Conservation (phyloP, 2,113 vertebrate genomes). For the Melanocharis versteri region DNA sequence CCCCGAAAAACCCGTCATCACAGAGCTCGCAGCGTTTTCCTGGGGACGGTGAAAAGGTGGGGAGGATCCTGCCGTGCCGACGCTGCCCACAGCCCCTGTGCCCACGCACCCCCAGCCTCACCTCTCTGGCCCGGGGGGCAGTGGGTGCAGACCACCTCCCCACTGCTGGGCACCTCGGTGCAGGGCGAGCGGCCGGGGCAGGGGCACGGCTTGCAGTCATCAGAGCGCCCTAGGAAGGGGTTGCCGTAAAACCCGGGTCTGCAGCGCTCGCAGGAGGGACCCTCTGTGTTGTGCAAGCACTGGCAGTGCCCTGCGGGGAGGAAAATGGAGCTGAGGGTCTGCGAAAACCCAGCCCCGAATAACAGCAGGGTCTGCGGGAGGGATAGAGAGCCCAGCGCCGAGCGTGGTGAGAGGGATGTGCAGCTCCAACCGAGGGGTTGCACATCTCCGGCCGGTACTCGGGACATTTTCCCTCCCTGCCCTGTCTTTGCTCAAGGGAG, state of each 20-base stretch:
- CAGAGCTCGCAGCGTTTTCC: slow-evolving; percentile 88
- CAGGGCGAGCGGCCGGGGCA: slow-evolving; percentile 83
- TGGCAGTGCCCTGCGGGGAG: slow-evolving; percentile 78
- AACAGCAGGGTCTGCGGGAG: rapidly evolving
- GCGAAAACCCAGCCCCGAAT: not conserved
- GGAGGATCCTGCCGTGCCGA: rapidly evolving
- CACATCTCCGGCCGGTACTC: not conserved
- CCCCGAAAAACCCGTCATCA: slow-evolving; percentile 88
- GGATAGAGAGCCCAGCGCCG: not conserved
- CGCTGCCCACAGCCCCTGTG: rapidly evolving
- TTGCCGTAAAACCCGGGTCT: slow-evolving; percentile 85
- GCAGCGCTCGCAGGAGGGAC: slow-evolving; percentile 85
- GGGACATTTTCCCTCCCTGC: not conserved
- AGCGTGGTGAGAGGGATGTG: rapidly evolving
- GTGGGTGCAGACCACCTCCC: slow-evolving; percentile 88
- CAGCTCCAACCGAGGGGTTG: not conserved
- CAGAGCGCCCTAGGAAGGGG: slow-evolving; percentile 71
- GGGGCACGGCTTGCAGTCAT: slow-evolving; percentile 86
- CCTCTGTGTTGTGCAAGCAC: slow-evolving; percentile 85
- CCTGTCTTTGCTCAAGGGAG: not conserved
- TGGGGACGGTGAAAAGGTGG: not conserved
- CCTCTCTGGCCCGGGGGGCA: slow-evolving; percentile 87
- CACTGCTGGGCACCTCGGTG: slow-evolving; percentile 62
- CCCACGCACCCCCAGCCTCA: slow-evolving; percentile 44
- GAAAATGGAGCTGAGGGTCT: not conserved